A percentile compares a stretch with the other conserved stretches of the same genome.
Evolutionary conservation across 2,797 vertebrate genomes (phyloP).

Genomic region (Spheniscus humboldti): DNA sequence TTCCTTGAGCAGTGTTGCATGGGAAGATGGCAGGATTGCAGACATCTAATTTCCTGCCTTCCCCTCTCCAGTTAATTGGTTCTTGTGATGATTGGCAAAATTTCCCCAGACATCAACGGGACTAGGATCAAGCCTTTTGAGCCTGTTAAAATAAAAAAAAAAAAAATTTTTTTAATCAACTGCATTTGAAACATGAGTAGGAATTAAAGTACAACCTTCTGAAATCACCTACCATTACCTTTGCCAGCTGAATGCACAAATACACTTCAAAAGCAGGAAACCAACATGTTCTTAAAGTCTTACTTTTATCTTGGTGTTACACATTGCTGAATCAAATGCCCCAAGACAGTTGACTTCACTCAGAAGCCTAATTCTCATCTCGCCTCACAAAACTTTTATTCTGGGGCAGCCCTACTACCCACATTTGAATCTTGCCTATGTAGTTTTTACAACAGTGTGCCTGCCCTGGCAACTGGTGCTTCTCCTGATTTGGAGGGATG

Average conservation of each 20-base stretch:
- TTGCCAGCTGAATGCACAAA: slow-evolving; percentile 38
- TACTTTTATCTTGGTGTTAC: slow-evolving; percentile 49
- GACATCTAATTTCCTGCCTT: background rate
- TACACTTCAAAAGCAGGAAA: slow-evolving; percentile 44
- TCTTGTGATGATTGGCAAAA: background rate
- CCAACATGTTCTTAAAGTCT: background rate
- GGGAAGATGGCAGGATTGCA: background rate
- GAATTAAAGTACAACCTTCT: background rate
- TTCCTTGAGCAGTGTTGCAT: background rate
- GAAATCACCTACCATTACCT: background rate
- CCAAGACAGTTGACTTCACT: background rate
- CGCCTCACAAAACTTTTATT: background rate
- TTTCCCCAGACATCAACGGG: background rate
- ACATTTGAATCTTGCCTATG: background rate
- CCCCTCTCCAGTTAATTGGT: background rate
- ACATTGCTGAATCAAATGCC: slow-evolving; percentile 25
- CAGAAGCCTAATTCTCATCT: background rate
- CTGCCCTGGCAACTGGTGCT: background rate
- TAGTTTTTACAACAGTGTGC: background rate
- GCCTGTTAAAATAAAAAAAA: background rate
- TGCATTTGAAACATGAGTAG: background rate
- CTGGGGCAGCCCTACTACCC: background rate
- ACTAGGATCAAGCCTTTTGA: background rate
- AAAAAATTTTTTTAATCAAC: background rate
- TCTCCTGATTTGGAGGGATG: background rate